Evolutionary conservation across 1,140 invertebrate genomes (phyloP).

Genomic region (Leguminivora glycinivorella): DNA sequence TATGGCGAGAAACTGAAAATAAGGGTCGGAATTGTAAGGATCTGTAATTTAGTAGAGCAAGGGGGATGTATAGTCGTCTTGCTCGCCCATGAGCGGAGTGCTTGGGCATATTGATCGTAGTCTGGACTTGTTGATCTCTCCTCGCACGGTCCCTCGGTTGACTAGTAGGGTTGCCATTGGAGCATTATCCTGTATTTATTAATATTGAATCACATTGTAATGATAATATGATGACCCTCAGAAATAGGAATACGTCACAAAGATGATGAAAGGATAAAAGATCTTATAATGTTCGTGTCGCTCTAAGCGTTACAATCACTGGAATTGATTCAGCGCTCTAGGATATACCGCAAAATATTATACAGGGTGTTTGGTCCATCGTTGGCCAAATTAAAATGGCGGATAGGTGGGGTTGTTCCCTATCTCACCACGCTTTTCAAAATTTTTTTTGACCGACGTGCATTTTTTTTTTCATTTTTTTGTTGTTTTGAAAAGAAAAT

Average conservation of each 20-base stretch:
- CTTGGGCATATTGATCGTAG: constrained; percentile 70
- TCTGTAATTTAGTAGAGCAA: constrained; percentile 40
- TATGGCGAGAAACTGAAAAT: constrained; percentile 27
- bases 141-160: constrained; percentile 36
- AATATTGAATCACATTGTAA: background rate
- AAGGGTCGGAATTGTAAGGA: constrained; percentile 27
- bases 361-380: too few relatives aligned
- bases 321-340: background rate
- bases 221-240: too few relatives aligned
- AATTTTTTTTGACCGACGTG: too few relatives aligned
- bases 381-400: too few relatives aligned
- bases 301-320: constrained; percentile 16
- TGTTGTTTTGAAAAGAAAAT: too few relatives aligned
- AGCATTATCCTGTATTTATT: background rate
- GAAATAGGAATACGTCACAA: too few relatives aligned
- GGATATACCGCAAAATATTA: background rate
- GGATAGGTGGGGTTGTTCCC: too few relatives aligned
- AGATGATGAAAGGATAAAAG: too few relatives aligned
- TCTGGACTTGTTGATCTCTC: constrained; percentile 74
- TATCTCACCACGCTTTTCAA: too few relatives aligned
- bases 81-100: constrained; percentile 50
- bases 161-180: background rate
- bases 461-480: too few relatives aligned
- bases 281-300: constrained; percentile 17
- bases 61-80: constrained; percentile 45